Evolutionary conservation across 2,113 vertebrate species (phyloP).

Genomic region (Trematomus loennbergii): DNA sequence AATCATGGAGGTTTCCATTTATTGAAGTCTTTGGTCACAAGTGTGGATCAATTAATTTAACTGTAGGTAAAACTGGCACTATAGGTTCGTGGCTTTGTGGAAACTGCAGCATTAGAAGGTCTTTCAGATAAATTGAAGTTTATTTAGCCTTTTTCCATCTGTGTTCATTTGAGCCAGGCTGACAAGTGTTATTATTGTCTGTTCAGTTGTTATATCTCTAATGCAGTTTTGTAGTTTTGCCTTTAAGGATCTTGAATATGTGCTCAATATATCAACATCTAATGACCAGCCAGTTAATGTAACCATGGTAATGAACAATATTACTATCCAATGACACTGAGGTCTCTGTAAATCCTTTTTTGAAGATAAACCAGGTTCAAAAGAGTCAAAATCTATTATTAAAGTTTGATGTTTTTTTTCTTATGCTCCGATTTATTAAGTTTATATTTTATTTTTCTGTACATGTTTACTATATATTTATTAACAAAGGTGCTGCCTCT

Average conservation of each 20-base stretch:
- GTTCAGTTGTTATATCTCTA: no score
- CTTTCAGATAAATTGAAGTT: neutral
- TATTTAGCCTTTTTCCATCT: neutral
- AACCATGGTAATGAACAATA: neutral
- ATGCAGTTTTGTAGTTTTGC: no score
- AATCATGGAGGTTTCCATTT: neutral
- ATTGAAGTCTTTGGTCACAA: constrained; percentile 16
- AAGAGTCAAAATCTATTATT: neutral
- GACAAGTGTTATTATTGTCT: neutral
- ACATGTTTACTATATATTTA: neutral
- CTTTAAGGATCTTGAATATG: no score
- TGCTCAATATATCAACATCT: neutral
- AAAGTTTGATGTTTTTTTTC: neutral
- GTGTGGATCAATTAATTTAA: neutral
- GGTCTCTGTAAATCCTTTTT: neutral
- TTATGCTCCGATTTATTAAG: no score
- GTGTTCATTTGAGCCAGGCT: neutral
- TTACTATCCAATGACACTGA: no score
- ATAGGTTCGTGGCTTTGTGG: neutral
- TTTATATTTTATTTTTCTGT: neutral
- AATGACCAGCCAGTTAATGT: neutral
- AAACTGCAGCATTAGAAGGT: neutral
- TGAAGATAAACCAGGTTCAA: no score
- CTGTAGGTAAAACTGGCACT: neutral
- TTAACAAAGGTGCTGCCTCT: neutral